Base-by-base conservation (phyloP, 2,797 vertebrate species). In the Crax fasciolata region DNA sequence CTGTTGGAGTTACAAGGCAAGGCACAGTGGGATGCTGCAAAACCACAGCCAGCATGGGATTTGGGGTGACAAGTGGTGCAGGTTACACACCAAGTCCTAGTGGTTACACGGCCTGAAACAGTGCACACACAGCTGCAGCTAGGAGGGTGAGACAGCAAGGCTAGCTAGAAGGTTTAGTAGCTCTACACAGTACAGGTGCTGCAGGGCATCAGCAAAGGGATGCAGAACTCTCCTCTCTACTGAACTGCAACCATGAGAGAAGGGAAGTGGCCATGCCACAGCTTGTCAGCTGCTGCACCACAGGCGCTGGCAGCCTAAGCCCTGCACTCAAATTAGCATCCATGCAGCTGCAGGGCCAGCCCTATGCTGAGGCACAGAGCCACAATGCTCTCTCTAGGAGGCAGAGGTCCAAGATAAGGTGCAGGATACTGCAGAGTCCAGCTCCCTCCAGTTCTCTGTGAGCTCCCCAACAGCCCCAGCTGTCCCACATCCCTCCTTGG, bases 151-250 rank as follows among this genome's bases (percentile, higher is more conserved):
- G 63, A 86, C 38, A 71, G 46, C 16, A 39, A 32, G 61, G 67
- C 93, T 90, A 95, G 89, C 62, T 87, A 55, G 48, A 87, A 93
- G 13, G 68, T 87, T 95, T 87, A 94, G 84, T 82, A 92, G 86
- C 48, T 90, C 49, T 80, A 85, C 55, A 1, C 24, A 65, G 43
- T 23, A 58, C 2, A 76, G 57, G 43, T 57, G 38, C 51, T 82
- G 38, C 63, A 90, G 24, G 5, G 38, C 38, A 91, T 86, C 81
- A 91, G 93, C 73, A 67, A 32, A n/a, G 38, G 44, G 80, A 90
- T 63, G 72, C 28, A 76, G 41, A 76, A 57, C 41, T 52, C n/a
- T 87, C 44, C 57, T 78, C 58, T 76, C 77, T 82, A 67, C 9
- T 61, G 62, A 49, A 66, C 55, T 2, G 1, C 61, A 75, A 48